These are phyloP conservation scores for Furnarius figulus DNA, from an alignment of 2,113 vertebrate genomes.

Conservation along the genomic window DNA sequence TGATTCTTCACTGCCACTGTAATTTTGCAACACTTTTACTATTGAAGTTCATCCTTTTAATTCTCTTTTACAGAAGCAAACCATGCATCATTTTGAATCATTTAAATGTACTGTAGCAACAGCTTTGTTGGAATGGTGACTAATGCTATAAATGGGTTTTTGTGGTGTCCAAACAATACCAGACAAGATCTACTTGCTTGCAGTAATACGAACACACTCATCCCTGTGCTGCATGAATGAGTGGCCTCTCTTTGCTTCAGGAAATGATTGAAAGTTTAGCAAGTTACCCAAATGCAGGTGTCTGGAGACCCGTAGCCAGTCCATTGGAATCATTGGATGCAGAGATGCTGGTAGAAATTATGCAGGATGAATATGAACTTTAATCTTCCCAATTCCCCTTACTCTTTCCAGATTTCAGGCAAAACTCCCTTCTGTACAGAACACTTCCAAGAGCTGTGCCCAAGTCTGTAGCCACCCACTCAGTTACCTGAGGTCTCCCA, in stretches of 20 bases:
- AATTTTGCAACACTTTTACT: not conserved
- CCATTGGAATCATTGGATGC: not conserved
- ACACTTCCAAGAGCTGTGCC: not conserved
- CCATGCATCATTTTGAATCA: not conserved
- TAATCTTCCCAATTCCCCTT: not conserved
- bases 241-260: not conserved
- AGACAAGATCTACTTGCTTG: not conserved
- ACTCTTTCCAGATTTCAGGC: not conserved
- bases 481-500: not conserved
- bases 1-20: not conserved
- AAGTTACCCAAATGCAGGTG: not conserved
- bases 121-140: not conserved
- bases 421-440: not conserved
- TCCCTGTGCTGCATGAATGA: not conserved
- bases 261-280: not conserved
- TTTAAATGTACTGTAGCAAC: not conserved
- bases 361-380: not conserved
- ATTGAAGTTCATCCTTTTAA: not conserved
- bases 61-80: not conserved
- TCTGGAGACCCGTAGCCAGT: not conserved
- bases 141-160: not conserved
- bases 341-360: not conserved
- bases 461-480: fast-evolving
- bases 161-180: not conserved
- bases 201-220: not conserved